Base-by-base conservation (phyloP, 1,140 invertebrate species). In the Ips typographus region DNA sequence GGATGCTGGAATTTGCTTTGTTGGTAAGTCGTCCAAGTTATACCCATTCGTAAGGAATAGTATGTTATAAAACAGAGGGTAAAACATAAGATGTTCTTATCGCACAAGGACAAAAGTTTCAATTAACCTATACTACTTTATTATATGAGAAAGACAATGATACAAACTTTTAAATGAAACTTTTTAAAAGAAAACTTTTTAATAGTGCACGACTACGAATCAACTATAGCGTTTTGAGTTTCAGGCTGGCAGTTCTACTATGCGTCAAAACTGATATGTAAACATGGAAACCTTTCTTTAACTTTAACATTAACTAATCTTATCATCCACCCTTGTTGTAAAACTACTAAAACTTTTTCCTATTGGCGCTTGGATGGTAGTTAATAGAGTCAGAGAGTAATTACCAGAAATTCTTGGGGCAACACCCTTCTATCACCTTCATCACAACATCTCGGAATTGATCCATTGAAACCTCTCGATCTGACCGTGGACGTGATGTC, bases 361-460 rank as follows among this genome's bases (percentile, higher is more conserved):
- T 22, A 22, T 22, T 22, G 22, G 22, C 22, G 22, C 22, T 22
- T 22, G 22, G 22, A 22, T 22, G 22, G 22, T 22, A 22, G 22
- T 22, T 22, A 22, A 22, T 22, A 22, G 22, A 47, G n/a, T 47
- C 44, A 55, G 5, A 22, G 4, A 44, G 22, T 8, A 64, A 75
- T 82, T 77, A 90, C 89, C 84, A 85, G 82, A 44, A 89, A 83
- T 67, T 88, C 85, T 44, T 83, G 80, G 2, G 86, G 85, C 43
- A 89, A 83, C 63, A 88, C 85, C 58, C 82, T 83, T 37, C 79
- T 77, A 36, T 89, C 89, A 40, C 86, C 84, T 59, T 86, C 85
- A 2, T 86, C 83, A 76, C 92, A 94, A 76, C 93, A 94, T 70
- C 89, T 86, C 4, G 92, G 91, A 42, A 93, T 86, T 0, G 90